A percentile compares a stretch with the other conserved stretches of the same genome.
Conservation (phyloP, 2,888 invertebrate genomes). For the Rhagophthalmus giganteus region DNA sequence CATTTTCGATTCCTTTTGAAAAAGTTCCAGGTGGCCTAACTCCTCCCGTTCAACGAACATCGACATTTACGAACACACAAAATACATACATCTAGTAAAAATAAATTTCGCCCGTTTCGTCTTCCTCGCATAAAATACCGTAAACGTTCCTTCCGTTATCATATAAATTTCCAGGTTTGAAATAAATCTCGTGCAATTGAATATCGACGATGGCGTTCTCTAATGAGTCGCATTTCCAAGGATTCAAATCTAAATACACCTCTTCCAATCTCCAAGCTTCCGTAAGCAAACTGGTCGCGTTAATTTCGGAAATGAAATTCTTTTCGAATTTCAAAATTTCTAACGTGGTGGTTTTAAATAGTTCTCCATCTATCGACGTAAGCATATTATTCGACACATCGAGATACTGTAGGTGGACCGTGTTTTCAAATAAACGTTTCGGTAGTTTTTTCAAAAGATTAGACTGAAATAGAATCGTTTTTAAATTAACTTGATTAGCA, state of each 20-base stretch:
- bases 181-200: constrained; percentile 1
- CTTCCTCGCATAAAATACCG: constrained; percentile 4
- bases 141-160: background rate
- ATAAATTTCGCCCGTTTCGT: too few relatives aligned
- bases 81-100: too few relatives aligned
- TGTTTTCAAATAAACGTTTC: constrained; percentile 1
- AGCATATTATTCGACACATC: constrained; percentile 12
- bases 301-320: constrained; percentile 4
- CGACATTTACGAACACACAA: too few relatives aligned
- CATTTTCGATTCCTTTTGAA: too few relatives aligned
- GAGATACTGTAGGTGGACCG: background rate
- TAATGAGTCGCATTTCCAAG: constrained; percentile 11
- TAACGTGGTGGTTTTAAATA: constrained; percentile 6
- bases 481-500: background rate
- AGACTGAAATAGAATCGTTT: constrained; percentile 3
- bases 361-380: background rate
- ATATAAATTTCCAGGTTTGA: background rate
- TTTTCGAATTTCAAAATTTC: constrained; percentile 10
- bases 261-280: constrained; percentile 1
- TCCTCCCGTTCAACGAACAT: too few relatives aligned
- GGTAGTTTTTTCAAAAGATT: constrained; percentile 1
- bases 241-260: constrained; percentile 10
- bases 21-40: too few relatives aligned
- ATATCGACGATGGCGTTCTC: background rate
- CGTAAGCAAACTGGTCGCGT: background rate